phyloP scores from a whole-genome alignment of 1,140 invertebrate species.

The Aradophagus sp. region DNA sequence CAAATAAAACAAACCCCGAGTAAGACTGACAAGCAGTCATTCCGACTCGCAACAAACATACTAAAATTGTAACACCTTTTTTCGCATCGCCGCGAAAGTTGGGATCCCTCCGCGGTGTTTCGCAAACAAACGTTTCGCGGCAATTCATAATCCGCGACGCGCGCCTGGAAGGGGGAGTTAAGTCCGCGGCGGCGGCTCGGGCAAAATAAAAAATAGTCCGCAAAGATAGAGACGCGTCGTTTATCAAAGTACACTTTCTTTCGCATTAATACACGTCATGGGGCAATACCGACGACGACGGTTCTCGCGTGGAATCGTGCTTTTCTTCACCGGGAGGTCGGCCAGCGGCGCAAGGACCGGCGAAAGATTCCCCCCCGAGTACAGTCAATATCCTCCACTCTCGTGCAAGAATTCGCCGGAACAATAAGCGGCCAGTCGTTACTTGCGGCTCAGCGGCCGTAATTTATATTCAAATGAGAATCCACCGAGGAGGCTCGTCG shows the following conservation, averaged over 20 bases:
- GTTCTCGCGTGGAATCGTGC: constrained; percentile 36
- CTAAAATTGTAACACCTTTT: too few relatives aligned
- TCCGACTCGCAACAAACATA: too few relatives aligned
- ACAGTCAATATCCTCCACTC: constrained; percentile 59
- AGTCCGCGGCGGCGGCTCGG: too few relatives aligned
- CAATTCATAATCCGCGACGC: too few relatives aligned
- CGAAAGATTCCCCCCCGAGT: constrained; percentile 26
- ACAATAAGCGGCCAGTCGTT: constrained; percentile 65
- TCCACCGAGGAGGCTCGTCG: constrained; percentile 57
- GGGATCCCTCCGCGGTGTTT: too few relatives aligned
- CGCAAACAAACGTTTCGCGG: background rate
- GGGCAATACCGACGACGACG: constrained; percentile 29
- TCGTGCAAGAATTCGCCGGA: constrained; percentile 63
- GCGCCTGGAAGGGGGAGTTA: too few relatives aligned
- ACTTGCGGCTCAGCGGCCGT: constrained; percentile 59
- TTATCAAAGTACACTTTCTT: constrained; percentile 49
- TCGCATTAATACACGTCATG: constrained; percentile 50
- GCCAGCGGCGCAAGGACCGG: constrained; percentile 8
- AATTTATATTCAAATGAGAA: constrained; percentile 70
- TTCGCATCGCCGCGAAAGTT: too few relatives aligned
- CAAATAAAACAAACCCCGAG: too few relatives aligned
- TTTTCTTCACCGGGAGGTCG: constrained; percentile 33
- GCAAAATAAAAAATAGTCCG: constrained; percentile 32
- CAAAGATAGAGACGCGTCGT: constrained; percentile 24
- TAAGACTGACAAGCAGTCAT: too few relatives aligned